phyloP scores from a whole-genome alignment of 2,113 vertebrate species.

The Blennius ocellaris region DNA sequence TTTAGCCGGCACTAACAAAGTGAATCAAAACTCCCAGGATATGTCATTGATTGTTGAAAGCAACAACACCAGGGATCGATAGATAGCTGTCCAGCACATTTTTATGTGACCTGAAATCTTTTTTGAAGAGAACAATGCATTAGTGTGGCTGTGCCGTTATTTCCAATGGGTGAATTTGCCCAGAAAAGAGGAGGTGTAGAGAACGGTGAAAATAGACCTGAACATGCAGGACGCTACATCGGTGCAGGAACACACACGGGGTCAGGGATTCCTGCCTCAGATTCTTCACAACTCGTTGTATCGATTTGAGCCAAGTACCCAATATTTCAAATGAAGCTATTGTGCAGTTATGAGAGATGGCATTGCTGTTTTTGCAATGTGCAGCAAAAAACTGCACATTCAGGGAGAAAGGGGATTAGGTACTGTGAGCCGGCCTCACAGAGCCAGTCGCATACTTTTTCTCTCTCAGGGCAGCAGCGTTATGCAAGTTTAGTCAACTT shows the following conservation, averaged over 20 bases:
- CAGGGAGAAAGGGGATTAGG: constrained; percentile 32
- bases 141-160: background rate
- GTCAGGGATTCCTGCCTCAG: constrained; percentile 27
- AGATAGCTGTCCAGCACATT: constrained; percentile 15
- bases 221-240: constrained; percentile 13
- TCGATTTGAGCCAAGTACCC: constrained; percentile 48
- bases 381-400: constrained; percentile 56
- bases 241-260: constrained; percentile 21
- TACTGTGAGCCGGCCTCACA: constrained; percentile 30
- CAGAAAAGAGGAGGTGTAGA: background rate
- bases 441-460: constrained; percentile 4
- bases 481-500: constrained; percentile 5
- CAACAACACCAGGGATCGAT: constrained; percentile 34
- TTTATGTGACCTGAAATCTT: constrained; percentile 15
- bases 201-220: background rate
- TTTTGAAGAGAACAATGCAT: constrained; percentile 12
- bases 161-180: constrained; percentile 7
- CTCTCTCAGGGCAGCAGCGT: constrained; percentile 8
- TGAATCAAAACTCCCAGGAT: constrained; percentile 31
- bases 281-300: constrained; percentile 49
- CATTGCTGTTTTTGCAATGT: constrained; percentile 40
- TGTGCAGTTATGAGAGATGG: constrained; percentile 30
- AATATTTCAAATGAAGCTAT: constrained; percentile 55
- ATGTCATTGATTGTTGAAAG: constrained; percentile 35
- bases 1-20: constrained; percentile 21